Evolutionary conservation across 2,888 invertebrate genomes (phyloP).

Genomic region (Drosophila flavopinicola): DNA sequence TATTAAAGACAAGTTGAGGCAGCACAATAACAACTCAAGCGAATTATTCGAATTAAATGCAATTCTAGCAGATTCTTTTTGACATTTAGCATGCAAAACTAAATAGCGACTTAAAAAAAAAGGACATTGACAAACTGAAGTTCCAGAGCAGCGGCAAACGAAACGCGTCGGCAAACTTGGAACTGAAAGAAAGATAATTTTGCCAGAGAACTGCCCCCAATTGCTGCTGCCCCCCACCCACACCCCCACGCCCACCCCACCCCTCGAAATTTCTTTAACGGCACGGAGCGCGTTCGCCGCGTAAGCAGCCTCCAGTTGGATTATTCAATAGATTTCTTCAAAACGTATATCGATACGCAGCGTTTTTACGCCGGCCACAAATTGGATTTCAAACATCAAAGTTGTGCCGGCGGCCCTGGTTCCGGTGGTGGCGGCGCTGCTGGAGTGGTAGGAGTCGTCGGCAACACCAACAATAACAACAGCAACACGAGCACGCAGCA

Average conservation of each 20-base stretch:
- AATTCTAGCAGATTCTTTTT: no score
- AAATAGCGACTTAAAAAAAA: background rate
- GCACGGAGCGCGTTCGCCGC: constrained; percentile 57
- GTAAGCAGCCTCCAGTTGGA: constrained; percentile 77
- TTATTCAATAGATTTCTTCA: constrained; percentile 83
- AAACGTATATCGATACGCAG: constrained; percentile 84
- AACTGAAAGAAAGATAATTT: no score
- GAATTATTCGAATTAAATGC: background rate
- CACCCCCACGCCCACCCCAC: background rate
- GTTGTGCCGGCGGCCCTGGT: constrained; percentile 88
- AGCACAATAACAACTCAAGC: no score
- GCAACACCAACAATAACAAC: constrained; percentile 83
- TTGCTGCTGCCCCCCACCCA: no score
- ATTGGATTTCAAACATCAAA: constrained; percentile 94
- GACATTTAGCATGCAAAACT: background rate
- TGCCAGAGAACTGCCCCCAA: no score
- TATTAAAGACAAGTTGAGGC: constrained; percentile 3
- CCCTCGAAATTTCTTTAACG: constrained; percentile 14
- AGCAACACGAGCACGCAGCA: constrained; percentile 78
- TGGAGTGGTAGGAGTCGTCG: constrained; percentile 79
- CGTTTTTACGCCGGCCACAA: constrained; percentile 88
- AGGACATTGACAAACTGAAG: no score
- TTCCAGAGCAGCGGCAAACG: background rate
- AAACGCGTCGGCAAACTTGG: background rate
- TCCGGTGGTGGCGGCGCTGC: constrained; percentile 85